Conservation (phyloP, 2,797 vertebrate species). For the Galago senegalensis region DNA sequence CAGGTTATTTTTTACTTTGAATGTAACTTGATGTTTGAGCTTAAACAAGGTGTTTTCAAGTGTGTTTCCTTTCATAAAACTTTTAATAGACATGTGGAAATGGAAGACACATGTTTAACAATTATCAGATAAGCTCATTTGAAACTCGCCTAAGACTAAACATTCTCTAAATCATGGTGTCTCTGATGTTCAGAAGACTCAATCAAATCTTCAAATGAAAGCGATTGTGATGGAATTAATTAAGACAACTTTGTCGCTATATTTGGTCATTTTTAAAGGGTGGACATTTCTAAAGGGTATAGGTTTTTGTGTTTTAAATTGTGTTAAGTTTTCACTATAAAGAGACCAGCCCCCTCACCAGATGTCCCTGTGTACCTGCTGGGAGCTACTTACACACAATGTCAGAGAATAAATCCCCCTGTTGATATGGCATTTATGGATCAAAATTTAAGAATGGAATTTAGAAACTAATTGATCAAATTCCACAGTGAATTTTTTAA, state of each 20-base stretch:
- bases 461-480: slow-evolving; percentile 29
- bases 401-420: neutral
- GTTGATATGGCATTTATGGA: slow-evolving; percentile 39
- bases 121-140: slow-evolving; percentile 63
- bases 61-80: slow-evolving; percentile 77
- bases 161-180: slow-evolving; percentile 9
- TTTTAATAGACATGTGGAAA: slow-evolving; percentile 68
- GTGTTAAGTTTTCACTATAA: neutral
- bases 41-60: slow-evolving; percentile 71
- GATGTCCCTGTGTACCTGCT: slow-evolving; percentile 4
- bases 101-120: slow-evolving; percentile 64
- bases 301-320: slow-evolving; percentile 62
- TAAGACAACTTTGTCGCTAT: slow-evolving; percentile 67
- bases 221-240: slow-evolving; percentile 64
- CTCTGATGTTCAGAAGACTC: slow-evolving; percentile 76
- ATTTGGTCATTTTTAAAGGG: slow-evolving; percentile 72
- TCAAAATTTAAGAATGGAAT: slow-evolving; percentile 59
- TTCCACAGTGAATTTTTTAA: neutral
- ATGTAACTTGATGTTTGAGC: slow-evolving; percentile 49
- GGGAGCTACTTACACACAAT: neutral
- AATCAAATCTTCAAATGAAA: slow-evolving; percentile 71
- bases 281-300: slow-evolving; percentile 67
- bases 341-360: neutral
- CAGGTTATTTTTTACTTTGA: slow-evolving; percentile 65
- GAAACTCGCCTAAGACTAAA: slow-evolving; percentile 52